These are phyloP conservation scores for Cyclargus thomasi DNA, from an alignment of 1,140 invertebrate species.

Conservation along the genomic window DNA sequence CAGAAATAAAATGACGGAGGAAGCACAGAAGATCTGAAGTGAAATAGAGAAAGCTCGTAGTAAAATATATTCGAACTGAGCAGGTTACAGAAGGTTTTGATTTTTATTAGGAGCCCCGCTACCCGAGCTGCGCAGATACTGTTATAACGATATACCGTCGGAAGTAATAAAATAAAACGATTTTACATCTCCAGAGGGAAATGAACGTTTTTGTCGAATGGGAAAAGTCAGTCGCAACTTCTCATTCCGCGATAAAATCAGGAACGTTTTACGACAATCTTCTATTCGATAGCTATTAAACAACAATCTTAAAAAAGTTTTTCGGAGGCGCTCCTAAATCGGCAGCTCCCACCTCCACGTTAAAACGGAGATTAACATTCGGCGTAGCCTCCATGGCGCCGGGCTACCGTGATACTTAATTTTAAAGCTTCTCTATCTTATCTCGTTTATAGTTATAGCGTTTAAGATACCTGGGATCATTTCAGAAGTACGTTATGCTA, in stretches of 20 bases:
- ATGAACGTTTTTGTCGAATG: conserved; percentile 72
- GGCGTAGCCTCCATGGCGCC: conserved; percentile 16
- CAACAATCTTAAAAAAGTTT: conserved; percentile 65
- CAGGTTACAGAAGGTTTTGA: conserved; percentile 30
- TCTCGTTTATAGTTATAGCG: not conserved
- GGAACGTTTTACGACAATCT: conserved; percentile 73
- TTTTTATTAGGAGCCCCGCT: conserved; percentile 46
- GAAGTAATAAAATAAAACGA: conserved; percentile 75
- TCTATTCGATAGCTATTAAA: conserved; percentile 71
- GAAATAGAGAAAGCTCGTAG: not conserved
- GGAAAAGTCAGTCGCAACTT: conserved; percentile 71
- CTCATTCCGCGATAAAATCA: conserved; percentile 72
- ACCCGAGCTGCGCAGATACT: conserved; percentile 48
- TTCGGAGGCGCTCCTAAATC: conserved; percentile 27
- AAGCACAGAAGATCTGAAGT: not conserved
- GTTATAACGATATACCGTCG: conserved; percentile 68
- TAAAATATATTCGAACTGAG: conserved; percentile 27
- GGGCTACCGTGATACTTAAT: conserved; percentile 14
- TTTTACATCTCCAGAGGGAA: conserved; percentile 73
- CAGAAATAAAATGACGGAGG: not conserved
- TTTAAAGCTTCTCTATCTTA: conserved; percentile 1
- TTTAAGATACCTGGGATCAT: not conserved
- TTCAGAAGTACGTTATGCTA: not conserved
- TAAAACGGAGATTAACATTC: conserved; percentile 18
- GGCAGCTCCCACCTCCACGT: conserved; percentile 10